Conservation (phyloP, 64 coral and sea anemone genomes). For the Anthopleura sola region DNA sequence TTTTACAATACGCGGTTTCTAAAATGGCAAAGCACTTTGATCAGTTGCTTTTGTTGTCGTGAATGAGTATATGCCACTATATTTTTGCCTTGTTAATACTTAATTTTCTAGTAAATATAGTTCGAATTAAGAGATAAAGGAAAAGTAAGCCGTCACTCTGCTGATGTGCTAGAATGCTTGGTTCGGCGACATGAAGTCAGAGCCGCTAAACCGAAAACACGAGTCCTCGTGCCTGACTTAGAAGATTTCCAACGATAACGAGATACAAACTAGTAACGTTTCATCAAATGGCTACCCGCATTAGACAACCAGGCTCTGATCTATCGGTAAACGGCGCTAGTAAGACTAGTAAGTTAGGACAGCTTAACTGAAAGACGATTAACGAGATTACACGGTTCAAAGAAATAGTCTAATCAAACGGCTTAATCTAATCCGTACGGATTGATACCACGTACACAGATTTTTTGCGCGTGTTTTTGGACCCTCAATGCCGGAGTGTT, state of each 20-base stretch:
- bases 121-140: background rate
- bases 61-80: background rate
- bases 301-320: background rate
- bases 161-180: background rate
- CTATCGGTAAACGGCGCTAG: background rate
- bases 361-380: slow-evolving; percentile 12
- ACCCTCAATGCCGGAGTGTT: background rate
- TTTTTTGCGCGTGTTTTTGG: background rate
- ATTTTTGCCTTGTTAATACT: background rate
- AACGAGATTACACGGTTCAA: slow-evolving; percentile 3
- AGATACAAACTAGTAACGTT: background rate
- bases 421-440: background rate
- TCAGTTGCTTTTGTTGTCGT: background rate
- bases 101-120: background rate
- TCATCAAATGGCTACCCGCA: background rate
- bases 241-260: background rate
- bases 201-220: background rate
- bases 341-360: background rate
- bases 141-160: background rate
- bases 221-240: background rate
- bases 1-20: background rate
- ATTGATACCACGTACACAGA: background rate
- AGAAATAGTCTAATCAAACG: background rate
- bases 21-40: background rate
- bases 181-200: background rate